These are phyloP conservation scores for Mastomys natalensis DNA, from an alignment of 2,113 vertebrate species.

Conservation along the genomic window DNA sequence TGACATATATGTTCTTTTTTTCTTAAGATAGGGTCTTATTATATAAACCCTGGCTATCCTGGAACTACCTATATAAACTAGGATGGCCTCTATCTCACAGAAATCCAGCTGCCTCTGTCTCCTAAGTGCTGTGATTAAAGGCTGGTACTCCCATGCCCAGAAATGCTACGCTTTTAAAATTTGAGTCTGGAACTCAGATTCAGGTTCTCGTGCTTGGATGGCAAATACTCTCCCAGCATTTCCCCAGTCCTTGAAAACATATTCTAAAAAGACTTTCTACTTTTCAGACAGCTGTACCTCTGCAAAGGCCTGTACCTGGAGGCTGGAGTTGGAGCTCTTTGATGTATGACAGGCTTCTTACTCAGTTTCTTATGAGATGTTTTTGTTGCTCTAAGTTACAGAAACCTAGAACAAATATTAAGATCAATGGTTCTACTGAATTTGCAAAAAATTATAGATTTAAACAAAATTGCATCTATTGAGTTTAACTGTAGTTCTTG, in stretches of 20 bases:
- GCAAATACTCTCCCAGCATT: background rate
- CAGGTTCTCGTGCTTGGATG: background rate
- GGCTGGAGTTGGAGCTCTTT: constrained; percentile 4
- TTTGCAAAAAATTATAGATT: background rate
- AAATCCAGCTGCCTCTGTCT: background rate
- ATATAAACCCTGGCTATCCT: too few relatives aligned
- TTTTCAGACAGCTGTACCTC: constrained; percentile 38
- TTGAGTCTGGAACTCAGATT: background rate
- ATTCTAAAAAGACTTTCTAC: background rate
- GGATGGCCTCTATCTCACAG: background rate
- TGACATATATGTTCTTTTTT: too few relatives aligned
- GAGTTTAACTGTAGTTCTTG: constrained; percentile 38
- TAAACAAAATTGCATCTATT: constrained; percentile 29
- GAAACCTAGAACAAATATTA: constrained; percentile 66
- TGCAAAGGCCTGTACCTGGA: constrained; percentile 57
- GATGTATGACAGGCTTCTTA: constrained; percentile 70
- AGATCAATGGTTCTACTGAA: constrained; percentile 53
- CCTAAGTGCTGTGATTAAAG: background rate
- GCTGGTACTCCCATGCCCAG: background rate
- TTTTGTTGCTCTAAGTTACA: constrained; percentile 76
- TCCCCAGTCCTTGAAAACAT: background rate
- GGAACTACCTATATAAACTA: background rate
- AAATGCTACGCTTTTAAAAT: background rate
- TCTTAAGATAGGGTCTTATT: background rate
- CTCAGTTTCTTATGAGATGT: constrained; percentile 61